phyloP scores from a whole-genome alignment of 1,140 invertebrate genomes.

The Cydia pomonella region DNA sequence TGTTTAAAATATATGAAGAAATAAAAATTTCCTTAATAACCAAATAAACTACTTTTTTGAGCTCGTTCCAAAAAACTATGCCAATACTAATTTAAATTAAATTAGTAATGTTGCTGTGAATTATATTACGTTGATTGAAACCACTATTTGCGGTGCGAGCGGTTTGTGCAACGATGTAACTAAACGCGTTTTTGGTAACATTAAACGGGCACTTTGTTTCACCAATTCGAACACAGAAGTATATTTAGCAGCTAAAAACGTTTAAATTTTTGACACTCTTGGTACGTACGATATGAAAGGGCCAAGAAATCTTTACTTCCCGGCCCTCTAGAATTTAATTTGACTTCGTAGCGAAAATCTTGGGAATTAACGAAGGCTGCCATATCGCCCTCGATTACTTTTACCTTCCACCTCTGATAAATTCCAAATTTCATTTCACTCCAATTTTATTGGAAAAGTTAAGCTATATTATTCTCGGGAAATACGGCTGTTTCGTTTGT shows the following conservation, averaged over 20 bases:
- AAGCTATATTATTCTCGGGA: slow-evolving; percentile 46
- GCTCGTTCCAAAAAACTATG: too few relatives aligned
- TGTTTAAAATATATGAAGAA: too few relatives aligned
- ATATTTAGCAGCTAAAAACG: too few relatives aligned
- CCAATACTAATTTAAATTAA: not conserved
- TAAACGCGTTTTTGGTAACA: not conserved
- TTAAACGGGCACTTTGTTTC: not conserved
- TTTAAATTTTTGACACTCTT: too few relatives aligned
- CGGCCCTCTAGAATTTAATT: slow-evolving; percentile 25
- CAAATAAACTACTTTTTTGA: too few relatives aligned
- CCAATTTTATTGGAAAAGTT: slow-evolving; percentile 71
- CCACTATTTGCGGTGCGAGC: slow-evolving; percentile 35
- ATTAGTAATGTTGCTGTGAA: not conserved
- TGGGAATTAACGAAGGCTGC: slow-evolving; percentile 47
- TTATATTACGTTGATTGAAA: not conserved
- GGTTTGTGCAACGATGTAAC: slow-evolving; percentile 6
- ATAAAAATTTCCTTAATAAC: too few relatives aligned
- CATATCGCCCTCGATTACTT: slow-evolving; percentile 52
- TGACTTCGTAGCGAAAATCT: slow-evolving; percentile 41
- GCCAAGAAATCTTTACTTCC: not conserved
- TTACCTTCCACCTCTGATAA: slow-evolving; percentile 53
- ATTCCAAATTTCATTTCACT: slow-evolving; percentile 69
- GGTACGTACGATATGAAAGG: too few relatives aligned
- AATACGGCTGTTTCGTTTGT: not conserved
- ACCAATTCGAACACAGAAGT: too few relatives aligned